These are phyloP conservation scores for Myioborus melanocephalus DNA, from an alignment of 2,797 vertebrate species.

Conservation along the genomic window DNA sequence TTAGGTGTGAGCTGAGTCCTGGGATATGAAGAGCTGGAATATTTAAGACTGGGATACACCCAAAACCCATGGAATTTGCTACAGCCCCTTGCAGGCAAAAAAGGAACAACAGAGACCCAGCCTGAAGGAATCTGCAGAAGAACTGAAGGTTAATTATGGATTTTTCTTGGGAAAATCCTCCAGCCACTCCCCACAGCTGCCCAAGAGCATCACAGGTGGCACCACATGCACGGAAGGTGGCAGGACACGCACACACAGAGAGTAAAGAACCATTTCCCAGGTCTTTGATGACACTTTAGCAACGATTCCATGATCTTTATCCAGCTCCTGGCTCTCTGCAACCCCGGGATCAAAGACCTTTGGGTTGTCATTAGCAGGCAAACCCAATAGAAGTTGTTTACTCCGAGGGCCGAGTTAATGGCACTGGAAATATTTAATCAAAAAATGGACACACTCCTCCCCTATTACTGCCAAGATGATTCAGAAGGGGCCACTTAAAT, in stretches of 20 bases:
- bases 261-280: neutral
- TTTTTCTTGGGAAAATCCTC: neutral
- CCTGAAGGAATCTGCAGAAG: neutral
- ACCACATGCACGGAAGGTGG: neutral
- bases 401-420: constrained; percentile 18
- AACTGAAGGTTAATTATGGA: neutral
- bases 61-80: neutral
- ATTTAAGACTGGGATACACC: neutral
- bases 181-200: neutral
- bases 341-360: constrained; percentile 41
- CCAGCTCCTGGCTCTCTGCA: neutral
- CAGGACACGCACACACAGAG: accelerated
- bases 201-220: neutral
- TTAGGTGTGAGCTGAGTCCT: neutral
- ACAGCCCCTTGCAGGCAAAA: neutral
- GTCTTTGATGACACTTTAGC: neutral
- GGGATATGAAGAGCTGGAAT: neutral
- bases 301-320: neutral
- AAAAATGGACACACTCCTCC: constrained; percentile 33
- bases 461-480: constrained; percentile 56
- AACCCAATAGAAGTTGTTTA: constrained; percentile 38
- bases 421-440: constrained; percentile 61
- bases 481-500: constrained; percentile 57
- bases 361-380: neutral
- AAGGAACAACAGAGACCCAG: neutral